Conservation (phyloP, 2,888 invertebrate genomes). For the Spicauda simplicius region DNA sequence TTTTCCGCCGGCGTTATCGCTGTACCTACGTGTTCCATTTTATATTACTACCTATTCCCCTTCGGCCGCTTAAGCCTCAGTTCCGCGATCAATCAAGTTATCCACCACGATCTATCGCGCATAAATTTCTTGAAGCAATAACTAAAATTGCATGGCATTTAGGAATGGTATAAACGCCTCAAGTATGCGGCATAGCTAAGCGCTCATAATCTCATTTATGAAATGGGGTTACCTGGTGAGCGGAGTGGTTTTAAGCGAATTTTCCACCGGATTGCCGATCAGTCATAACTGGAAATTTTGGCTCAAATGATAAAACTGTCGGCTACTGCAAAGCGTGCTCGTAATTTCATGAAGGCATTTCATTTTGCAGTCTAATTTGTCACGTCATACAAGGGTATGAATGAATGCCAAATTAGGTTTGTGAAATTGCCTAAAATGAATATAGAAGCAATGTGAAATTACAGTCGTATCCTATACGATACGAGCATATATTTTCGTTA, state of each 20-base stretch:
- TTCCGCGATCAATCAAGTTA: no score
- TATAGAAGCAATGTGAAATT: neutral
- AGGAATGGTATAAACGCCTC: neutral
- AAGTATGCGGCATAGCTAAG: neutral
- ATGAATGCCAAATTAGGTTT: neutral
- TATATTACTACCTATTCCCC: no score
- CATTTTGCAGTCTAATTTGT: neutral
- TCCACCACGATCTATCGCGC: no score
- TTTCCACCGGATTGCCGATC: conserved; percentile 9
- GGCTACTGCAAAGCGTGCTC: neutral
- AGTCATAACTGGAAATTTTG: conserved; percentile 9
- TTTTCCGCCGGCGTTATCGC: no score
- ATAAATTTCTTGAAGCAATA: no score
- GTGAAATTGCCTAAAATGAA: neutral
- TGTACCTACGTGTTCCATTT: no score
- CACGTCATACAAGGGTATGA: neutral
- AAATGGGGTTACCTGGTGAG: conserved; percentile 7
- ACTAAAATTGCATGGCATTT: no score
- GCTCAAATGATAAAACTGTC: conserved; percentile 10
- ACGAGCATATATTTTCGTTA: no score
- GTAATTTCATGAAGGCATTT: neutral
- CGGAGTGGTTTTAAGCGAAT: conserved; percentile 26
- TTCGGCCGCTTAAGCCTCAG: no score
- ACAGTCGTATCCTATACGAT: no score
- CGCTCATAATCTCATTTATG: conserved; percentile 6